A percentile compares a stretch with the other conserved stretches of the same genome.
phyloP scores from a whole-genome alignment of 2,888 invertebrate genomes.

The Cantharis rufa region DNA sequence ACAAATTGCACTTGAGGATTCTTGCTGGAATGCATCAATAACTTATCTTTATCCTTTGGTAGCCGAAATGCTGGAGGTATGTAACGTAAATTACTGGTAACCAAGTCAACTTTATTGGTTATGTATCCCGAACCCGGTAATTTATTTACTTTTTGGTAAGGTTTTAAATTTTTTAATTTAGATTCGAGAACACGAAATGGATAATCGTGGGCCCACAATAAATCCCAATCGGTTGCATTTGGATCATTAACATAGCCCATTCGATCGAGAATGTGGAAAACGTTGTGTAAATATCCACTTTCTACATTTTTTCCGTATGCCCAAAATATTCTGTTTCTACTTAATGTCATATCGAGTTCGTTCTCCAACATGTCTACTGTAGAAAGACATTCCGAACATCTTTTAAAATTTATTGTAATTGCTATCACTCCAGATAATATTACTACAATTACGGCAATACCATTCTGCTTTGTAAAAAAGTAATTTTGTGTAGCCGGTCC shows the following conservation, averaged over 20 bases:
- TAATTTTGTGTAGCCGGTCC: not conserved
- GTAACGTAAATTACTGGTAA: slow-evolving; percentile 75
- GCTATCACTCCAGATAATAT: slow-evolving; percentile 5
- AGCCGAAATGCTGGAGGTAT: slow-evolving; percentile 89
- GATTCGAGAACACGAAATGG: slow-evolving; percentile 71
- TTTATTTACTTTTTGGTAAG: slow-evolving; percentile 86
- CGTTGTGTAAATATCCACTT: slow-evolving; percentile 77
- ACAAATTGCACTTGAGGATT: slow-evolving; percentile 80
- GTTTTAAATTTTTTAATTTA: slow-evolving; percentile 63
- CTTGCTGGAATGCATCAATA: slow-evolving; percentile 68
- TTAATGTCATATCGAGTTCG: not conserved
- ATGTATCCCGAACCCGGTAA: slow-evolving; percentile 93
- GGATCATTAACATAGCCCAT: slow-evolving; percentile 71
- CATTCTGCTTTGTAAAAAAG: not conserved
- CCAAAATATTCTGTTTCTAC: slow-evolving; percentile 57
- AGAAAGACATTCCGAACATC: slow-evolving; percentile 1
- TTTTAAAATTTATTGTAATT: slow-evolving; percentile 11
- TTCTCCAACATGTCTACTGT: not conserved
- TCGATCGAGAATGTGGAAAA: slow-evolving; percentile 75
- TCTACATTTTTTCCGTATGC: slow-evolving; percentile 65
- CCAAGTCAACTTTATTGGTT: slow-evolving; percentile 89
- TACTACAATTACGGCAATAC: slow-evolving; percentile 12
- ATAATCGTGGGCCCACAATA: slow-evolving; percentile 94
- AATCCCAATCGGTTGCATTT: slow-evolving; percentile 71
- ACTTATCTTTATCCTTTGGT: slow-evolving; percentile 72